phyloP scores from a whole-genome alignment of 2,113 vertebrate genomes.

The Puntigrus tetrazona region DNA sequence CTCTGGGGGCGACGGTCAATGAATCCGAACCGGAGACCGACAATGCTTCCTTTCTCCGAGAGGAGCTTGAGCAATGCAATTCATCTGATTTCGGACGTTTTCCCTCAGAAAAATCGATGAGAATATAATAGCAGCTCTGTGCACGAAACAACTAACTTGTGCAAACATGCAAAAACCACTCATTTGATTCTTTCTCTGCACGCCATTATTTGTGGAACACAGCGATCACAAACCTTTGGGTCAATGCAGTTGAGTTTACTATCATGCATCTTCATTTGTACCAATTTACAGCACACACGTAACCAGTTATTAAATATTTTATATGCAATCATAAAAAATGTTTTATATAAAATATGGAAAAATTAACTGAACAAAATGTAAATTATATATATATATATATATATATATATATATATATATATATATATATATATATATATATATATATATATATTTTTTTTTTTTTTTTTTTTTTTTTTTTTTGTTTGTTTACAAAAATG shows the following conservation, averaged over 20 bases:
- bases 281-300: not conserved
- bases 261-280: not conserved
- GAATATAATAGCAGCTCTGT: not conserved
- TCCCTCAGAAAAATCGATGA: not conserved
- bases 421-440: no score
- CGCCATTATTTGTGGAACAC: not conserved
- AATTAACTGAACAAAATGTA: not conserved
- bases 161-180: not conserved
- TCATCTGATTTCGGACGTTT: not conserved
- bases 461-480: no score
- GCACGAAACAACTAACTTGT: not conserved
- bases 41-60: not conserved
- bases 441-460: no score
- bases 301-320: not conserved
- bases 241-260: not conserved
- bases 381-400: no score
- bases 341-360: not conserved
- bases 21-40: not conserved
- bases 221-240: not conserved
- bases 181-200: not conserved
- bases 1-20: not conserved
- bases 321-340: not conserved
- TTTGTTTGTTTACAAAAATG: no score
- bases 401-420: no score
- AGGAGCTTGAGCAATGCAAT: constrained; percentile 3